These are phyloP conservation scores for Danio tinwini DNA, from an alignment of 2,797 vertebrate species.

Conservation along the genomic window DNA sequence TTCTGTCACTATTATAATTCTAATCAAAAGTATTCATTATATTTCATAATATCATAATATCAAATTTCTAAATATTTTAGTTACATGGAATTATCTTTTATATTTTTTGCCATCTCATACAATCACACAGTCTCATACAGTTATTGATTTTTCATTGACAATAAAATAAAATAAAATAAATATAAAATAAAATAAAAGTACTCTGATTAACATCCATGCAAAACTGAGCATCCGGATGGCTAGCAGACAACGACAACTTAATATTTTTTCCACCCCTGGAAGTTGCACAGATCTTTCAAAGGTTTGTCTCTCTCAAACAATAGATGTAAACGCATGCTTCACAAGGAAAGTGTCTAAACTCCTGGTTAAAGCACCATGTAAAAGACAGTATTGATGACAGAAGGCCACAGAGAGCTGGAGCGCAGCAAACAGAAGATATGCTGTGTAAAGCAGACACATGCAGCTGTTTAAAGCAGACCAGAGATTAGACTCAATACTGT, in stretches of 20 bases:
- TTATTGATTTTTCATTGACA: no score
- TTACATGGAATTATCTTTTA: no score
- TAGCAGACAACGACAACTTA: background rate
- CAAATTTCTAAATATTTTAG: no score
- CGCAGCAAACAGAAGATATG: background rate
- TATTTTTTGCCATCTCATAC: no score
- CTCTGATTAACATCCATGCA: no score
- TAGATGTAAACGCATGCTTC: background rate
- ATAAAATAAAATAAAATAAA: background rate
- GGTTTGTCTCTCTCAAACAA: background rate
- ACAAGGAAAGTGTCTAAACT: background rate
- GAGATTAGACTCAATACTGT: background rate
- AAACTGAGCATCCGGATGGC: background rate
- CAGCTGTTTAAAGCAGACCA: constrained; percentile 12
- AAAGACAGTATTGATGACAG: background rate
- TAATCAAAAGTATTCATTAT: no score
- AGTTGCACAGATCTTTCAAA: background rate
- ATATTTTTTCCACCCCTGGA: background rate
- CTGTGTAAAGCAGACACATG: background rate
- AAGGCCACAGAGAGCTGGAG: background rate
- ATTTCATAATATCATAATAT: no score
- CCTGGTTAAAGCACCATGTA: background rate
- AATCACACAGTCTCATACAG: no score
- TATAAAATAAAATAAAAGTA: background rate
- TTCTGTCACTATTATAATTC: no score